Conservation (phyloP, 2,113 vertebrate species). For the Hippocampus guttulatus region DNA sequence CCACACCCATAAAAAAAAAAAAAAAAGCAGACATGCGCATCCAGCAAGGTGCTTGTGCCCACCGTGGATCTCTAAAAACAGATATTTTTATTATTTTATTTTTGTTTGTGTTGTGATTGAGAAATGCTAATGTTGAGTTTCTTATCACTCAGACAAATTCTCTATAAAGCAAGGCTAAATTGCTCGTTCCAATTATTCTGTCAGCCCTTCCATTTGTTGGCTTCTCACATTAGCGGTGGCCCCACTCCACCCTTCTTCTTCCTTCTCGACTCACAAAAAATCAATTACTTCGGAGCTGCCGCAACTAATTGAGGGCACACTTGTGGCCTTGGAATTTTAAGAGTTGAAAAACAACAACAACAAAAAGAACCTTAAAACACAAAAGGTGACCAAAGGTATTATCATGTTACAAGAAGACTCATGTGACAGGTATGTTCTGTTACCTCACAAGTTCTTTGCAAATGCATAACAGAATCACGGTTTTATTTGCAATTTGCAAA, state of each 20-base stretch:
- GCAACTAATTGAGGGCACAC: slow-evolving; percentile 56
- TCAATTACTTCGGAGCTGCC: slow-evolving; percentile 54
- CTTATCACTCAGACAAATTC: slow-evolving; percentile 13
- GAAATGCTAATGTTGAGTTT: too few relatives aligned
- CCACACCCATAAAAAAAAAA: too few relatives aligned
- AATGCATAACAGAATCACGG: slow-evolving; percentile 1
- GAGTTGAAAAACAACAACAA: slow-evolving; percentile 27
- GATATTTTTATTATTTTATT: too few relatives aligned
- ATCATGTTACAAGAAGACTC: not conserved
- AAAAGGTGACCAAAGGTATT: not conserved
- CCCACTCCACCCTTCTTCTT: slow-evolving; percentile 26
- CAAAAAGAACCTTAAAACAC: not conserved
- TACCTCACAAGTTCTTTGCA: not conserved
- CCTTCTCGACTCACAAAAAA: slow-evolving; percentile 42
- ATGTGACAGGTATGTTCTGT: not conserved
- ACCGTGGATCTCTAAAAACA: too few relatives aligned
- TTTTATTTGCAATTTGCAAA: slow-evolving; percentile 6
- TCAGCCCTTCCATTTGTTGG: slow-evolving; percentile 56
- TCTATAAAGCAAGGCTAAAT: slow-evolving; percentile 55
- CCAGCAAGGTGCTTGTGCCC: too few relatives aligned
- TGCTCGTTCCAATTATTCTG: slow-evolving; percentile 44
- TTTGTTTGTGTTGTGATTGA: too few relatives aligned
- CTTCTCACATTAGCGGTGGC: slow-evolving; percentile 34
- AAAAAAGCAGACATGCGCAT: too few relatives aligned
- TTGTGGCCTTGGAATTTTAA: slow-evolving; percentile 55